Conservation (phyloP, 2,113 vertebrate genomes). For the Periophthalmodon schlosseri region DNA sequence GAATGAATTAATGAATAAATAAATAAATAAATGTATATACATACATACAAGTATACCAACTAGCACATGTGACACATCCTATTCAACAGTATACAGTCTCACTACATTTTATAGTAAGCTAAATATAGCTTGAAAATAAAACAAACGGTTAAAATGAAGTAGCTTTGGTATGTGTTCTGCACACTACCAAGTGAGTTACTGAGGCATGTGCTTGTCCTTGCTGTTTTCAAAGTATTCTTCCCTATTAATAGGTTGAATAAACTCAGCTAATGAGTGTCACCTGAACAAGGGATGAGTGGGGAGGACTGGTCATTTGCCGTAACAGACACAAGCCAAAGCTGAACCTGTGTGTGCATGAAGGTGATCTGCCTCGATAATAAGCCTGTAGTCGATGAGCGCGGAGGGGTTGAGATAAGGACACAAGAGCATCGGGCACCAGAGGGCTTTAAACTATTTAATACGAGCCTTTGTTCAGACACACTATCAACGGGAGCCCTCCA, state of each 20-base stretch:
- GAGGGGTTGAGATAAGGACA: conserved; percentile 52
- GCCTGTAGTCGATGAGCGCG: conserved; percentile 41
- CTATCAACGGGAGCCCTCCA: conserved; percentile 33
- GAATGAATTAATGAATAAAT: too few species aligned
- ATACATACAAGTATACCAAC: too few species aligned
- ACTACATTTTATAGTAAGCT: neutral
- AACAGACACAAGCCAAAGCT: conserved; percentile 20
- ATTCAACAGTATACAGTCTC: too few species aligned
- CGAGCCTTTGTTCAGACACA: conserved; percentile 8
- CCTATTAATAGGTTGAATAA: neutral
- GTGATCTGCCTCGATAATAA: conserved; percentile 49
- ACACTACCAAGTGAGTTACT: neutral
- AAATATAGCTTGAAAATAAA: neutral
- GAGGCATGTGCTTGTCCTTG: neutral
- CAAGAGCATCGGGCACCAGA: conserved; percentile 5
- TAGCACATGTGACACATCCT: too few species aligned
- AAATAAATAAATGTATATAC: too few species aligned
- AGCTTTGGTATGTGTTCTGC: neutral
- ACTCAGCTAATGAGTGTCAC: neutral
- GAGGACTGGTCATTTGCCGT: neutral
- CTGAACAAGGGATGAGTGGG: neutral
- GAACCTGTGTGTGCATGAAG: conserved; percentile 40
- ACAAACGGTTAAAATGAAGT: neutral
- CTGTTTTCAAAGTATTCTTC: neutral
- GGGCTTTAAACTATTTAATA: conserved; percentile 31